phyloP scores from a whole-genome alignment of 2,888 invertebrate genomes.

The Thymelicus lineola region DNA sequence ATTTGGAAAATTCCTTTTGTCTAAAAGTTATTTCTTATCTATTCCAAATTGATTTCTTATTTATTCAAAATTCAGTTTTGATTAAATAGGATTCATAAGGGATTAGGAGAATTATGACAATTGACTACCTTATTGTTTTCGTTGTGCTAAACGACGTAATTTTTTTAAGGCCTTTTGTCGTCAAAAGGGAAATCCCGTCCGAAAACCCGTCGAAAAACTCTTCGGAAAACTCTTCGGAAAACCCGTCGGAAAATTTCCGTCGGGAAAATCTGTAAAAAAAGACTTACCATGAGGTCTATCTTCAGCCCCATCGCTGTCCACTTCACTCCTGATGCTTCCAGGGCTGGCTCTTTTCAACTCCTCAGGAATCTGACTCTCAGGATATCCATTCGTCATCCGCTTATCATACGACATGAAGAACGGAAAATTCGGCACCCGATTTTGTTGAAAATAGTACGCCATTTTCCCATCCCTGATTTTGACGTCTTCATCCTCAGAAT shows the following conservation, averaged over 20 bases:
- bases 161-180: too few relatives aligned
- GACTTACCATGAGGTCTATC: slow-evolving; percentile 75
- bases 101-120: too few relatives aligned
- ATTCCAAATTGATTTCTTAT: too few relatives aligned
- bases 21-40: too few relatives aligned
- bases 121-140: too few relatives aligned
- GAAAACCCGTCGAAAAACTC: neutral
- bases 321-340: slow-evolving; percentile 75
- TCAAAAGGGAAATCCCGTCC: too few relatives aligned
- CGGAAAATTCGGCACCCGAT: slow-evolving; percentile 76
- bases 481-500: slow-evolving; percentile 70
- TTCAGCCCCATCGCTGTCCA: slow-evolving; percentile 78
- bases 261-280: too few relatives aligned
- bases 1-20: too few relatives aligned
- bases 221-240: neutral
- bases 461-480: slow-evolving; percentile 72
- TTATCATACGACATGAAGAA: slow-evolving; percentile 81
- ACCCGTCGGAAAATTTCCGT: slow-evolving; percentile 7
- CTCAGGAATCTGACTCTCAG: slow-evolving; percentile 57
- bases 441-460: slow-evolving; percentile 78
- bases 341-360: slow-evolving; percentile 76
- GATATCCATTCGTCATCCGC: slow-evolving; percentile 60
- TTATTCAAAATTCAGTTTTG: too few relatives aligned
- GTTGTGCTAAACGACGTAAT: too few relatives aligned
- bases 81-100: too few relatives aligned